Evolutionary conservation across 2,113 vertebrate genomes (phyloP).

Genomic region (Mus spicilegus): DNA sequence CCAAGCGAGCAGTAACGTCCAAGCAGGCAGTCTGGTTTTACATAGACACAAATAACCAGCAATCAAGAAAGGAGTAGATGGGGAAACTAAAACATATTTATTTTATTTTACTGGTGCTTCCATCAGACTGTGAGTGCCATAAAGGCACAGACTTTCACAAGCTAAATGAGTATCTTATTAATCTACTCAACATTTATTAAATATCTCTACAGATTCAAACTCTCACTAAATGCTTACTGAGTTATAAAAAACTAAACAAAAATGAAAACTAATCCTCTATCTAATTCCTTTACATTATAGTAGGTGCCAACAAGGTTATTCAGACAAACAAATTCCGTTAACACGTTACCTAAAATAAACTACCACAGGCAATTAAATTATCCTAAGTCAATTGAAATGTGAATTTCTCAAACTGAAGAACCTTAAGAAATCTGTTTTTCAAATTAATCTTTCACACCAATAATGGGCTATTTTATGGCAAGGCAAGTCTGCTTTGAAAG

Average conservation of each 20-base stretch:
- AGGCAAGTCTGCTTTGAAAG: constrained; percentile 26
- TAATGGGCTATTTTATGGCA: constrained; percentile 2
- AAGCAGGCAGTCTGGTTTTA: background rate
- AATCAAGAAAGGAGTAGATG: background rate
- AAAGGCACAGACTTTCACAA: background rate
- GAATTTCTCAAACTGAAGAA: constrained; percentile 21
- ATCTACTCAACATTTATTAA: constrained; percentile 38
- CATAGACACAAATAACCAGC: background rate
- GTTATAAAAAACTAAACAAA: constrained; percentile 31
- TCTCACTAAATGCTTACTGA: constrained; percentile 41
- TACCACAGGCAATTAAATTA: constrained; percentile 48
- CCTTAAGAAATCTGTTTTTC: constrained; percentile 19
- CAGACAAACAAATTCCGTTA: constrained; percentile 54
- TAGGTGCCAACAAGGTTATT: constrained; percentile 16
- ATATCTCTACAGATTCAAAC: constrained; percentile 30
- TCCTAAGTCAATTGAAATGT: constrained; percentile 38
- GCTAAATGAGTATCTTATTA: constrained; percentile 13
- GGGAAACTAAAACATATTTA: background rate
- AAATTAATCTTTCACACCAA: constrained; percentile 41
- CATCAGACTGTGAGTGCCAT: background rate
- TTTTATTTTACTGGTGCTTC: background rate
- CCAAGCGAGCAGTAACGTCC: background rate
- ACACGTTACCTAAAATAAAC: constrained; percentile 47
- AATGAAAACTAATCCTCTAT: background rate
- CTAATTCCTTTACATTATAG: constrained; percentile 26